Base-by-base conservation (phyloP, 2,888 invertebrate genomes). In the Crocallis elinguaria region DNA sequence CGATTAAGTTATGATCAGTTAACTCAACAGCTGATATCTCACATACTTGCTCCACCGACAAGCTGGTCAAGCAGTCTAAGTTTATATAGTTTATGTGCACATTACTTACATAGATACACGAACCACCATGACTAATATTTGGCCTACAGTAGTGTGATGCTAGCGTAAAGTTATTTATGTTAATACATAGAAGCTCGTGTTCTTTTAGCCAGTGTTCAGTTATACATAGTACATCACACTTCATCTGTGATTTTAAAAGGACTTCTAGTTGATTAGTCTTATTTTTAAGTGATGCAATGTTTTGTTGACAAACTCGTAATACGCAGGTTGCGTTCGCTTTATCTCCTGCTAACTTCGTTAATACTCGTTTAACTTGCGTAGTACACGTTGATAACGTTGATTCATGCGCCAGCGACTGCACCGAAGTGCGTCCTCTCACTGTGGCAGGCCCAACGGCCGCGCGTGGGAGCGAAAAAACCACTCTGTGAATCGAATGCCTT, bases 391-490 rank as follows among this genome's bases (percentile, higher is more conserved):
- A 5, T 8, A 8, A 9, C 0, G 11, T 11, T 9, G 16, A n/a
- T 11, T 9, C 5, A 16, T 16, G 11, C n/a, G 11, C 1, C 9
- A 5, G 13, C 9, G 14, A 14, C 8, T 33, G 33, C 33, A 33
- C 16, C 16, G 16, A 33, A 1, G 16, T 33, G n/a, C 11, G 6
- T 11, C 19, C 32, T 32, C 13, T 16, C 17, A 42, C 32, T 32
- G 1, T 27, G 35, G 17, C 25, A 11, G 17, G 16, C 19, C 27
- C 14, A 19, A 11, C 0, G 36, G 0, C 14, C 14, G 42, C 36
- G 21, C 35, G 42, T 42, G 5, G 16, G 36, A 29, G 6, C 17
- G 25, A 30, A 43, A 49, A 49, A 49, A 42, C 49, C 49, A 49
- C 11, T 21, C 21, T 3, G 36, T 12, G 11, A 49, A 49, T 0